Evolutionary conservation across 2,797 vertebrate genomes (phyloP).

Genomic region (Monodelphis domestica): DNA sequence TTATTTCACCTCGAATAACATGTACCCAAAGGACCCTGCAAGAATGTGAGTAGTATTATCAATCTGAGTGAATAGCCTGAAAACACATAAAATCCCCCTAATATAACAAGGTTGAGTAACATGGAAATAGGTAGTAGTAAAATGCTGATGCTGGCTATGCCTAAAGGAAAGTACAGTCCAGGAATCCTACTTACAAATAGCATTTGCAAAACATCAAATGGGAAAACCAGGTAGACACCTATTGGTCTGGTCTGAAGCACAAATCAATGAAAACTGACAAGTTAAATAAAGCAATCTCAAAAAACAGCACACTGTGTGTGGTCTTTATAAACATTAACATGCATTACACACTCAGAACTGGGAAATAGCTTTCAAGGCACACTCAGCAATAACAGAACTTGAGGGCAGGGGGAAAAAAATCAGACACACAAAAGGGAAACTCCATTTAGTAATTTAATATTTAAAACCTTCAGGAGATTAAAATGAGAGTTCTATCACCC

Average conservation of each 20-base stretch:
- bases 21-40: neutral
- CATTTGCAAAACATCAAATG: constrained; percentile 37
- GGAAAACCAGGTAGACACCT: constrained; percentile 40
- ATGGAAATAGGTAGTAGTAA: neutral
- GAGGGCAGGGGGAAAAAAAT: constrained; percentile 10
- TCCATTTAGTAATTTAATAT: neutral
- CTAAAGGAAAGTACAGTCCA: neutral
- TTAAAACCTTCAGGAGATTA: constrained; percentile 26
- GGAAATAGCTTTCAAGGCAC: neutral
- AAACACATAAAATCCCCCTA: neutral
- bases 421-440: constrained; percentile 34
- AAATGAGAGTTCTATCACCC: constrained; percentile 14
- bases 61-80: neutral
- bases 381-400: neutral
- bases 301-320: constrained; percentile 29
- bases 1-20: neutral
- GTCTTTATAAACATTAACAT: neutral
- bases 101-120: neutral
- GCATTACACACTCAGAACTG: neutral
- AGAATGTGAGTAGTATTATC: neutral
- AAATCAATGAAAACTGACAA: constrained; percentile 39
- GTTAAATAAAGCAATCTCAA: constrained; percentile 13
- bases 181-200: constrained; percentile 5
- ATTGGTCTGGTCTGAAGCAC: neutral
- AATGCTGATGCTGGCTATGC: neutral